These are phyloP conservation scores for Idaea dimidiata DNA, from an alignment of 2,888 invertebrate genomes.

Conservation along the genomic window DNA sequence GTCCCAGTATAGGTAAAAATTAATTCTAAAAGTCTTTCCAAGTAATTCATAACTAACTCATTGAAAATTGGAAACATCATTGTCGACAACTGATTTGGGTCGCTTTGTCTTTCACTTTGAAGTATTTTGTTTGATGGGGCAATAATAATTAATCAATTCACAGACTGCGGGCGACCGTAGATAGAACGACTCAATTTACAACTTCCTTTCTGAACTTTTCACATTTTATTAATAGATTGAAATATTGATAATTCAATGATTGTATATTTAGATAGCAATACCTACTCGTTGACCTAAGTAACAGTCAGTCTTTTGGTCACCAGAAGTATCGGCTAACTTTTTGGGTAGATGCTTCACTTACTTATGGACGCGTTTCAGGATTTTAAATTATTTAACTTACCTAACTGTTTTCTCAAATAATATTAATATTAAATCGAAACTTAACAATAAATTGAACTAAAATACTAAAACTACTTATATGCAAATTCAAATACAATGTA, in stretches of 20 bases:
- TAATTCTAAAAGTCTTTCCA: too few species aligned
- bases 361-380: too few species aligned
- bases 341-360: too few species aligned
- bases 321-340: too few species aligned
- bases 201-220: conserved; percentile 49
- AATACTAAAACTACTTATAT: too few species aligned
- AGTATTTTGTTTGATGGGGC: conserved; percentile 55
- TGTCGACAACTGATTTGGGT: conserved; percentile 38
- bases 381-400: too few species aligned
- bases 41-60: conserved; percentile 17
- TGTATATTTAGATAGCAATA: not conserved
- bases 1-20: not conserved
- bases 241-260: conserved; percentile 4
- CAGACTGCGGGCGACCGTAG: conserved; percentile 29
- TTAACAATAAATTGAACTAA: too few species aligned
- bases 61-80: conserved; percentile 28
- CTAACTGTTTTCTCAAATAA: too few species aligned
- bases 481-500: too few species aligned
- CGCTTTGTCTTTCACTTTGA: conserved; percentile 51
- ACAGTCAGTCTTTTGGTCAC: too few species aligned
- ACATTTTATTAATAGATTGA: conserved; percentile 33
- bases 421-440: too few species aligned
- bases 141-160: conserved; percentile 62
- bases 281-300: not conserved
- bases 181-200: conserved; percentile 51